Evolutionary conservation across 2,113 vertebrate species (phyloP).

Genomic region (Pleuronectes platessa): DNA sequence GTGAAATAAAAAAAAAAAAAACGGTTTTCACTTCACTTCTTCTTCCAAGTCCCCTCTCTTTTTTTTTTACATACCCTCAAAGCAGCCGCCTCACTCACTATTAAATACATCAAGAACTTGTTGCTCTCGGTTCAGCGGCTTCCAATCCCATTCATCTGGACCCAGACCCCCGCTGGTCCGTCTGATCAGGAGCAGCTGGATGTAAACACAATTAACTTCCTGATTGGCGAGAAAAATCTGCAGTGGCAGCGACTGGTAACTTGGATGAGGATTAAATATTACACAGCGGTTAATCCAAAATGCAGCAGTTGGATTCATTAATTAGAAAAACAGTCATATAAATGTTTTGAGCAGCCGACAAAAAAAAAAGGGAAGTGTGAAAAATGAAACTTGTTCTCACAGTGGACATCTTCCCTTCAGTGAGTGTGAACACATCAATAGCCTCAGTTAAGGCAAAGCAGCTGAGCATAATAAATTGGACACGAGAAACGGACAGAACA

Average conservation of each 20-base stretch:
- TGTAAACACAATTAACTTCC: constrained; percentile 49
- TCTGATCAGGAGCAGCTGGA: constrained; percentile 46
- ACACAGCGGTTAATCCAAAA: constrained; percentile 38
- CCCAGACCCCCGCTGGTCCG: constrained; percentile 22
- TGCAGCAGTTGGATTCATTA: constrained; percentile 24
- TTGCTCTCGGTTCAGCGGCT: constrained; percentile 24
- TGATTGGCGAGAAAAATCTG: constrained; percentile 32
- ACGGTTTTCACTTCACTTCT: background rate
- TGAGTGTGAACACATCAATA: background rate
- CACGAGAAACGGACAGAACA: constrained; percentile 35
- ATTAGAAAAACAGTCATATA: constrained; percentile 12
- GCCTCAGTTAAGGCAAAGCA: constrained; percentile 1
- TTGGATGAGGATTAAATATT: constrained; percentile 14
- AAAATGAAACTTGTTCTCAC: background rate
- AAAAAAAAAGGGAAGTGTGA: constrained; percentile 3
- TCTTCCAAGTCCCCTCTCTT: background rate
- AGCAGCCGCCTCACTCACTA: constrained; percentile 26
- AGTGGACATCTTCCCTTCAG: too few relatives aligned
- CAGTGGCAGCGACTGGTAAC: constrained; percentile 10
- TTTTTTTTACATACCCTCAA: constrained; percentile 12
- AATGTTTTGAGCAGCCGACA: constrained; percentile 26
- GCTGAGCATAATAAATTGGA: constrained; percentile 22
- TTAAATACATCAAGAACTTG: constrained; percentile 13
- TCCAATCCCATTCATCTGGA: constrained; percentile 39
- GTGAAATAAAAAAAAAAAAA: constrained; percentile 18